A percentile compares a stretch with the other conserved stretches of the same genome.
phyloP scores from a whole-genome alignment of 2,888 invertebrate genomes.

The Ornithoptera alexandrae region DNA sequence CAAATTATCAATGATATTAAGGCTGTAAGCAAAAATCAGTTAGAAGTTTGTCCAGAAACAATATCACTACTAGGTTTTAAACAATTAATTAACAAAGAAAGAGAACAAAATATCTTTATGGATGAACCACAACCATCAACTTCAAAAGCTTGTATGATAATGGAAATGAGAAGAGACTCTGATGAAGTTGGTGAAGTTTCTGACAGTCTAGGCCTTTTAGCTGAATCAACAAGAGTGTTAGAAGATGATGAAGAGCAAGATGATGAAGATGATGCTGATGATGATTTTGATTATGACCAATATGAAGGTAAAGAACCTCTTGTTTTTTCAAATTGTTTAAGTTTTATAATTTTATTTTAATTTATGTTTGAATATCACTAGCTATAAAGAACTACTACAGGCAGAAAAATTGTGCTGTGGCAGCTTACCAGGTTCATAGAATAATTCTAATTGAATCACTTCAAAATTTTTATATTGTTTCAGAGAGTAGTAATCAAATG shows the following conservation, averaged over 20 bases:
- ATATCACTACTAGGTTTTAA: slow-evolving; percentile 19
- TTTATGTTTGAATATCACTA: too few species aligned
- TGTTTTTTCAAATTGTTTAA: too few species aligned
- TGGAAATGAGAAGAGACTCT: slow-evolving; percentile 26
- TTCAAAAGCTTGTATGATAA: slow-evolving; percentile 26
- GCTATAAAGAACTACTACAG: too few species aligned
- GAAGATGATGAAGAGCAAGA: slow-evolving; percentile 63
- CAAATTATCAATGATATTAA: not conserved
- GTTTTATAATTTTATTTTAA: too few species aligned
- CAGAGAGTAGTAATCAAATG: slow-evolving; percentile 63
- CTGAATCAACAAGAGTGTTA: slow-evolving; percentile 59
- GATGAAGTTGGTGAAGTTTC: slow-evolving; percentile 48
- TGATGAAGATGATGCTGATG: slow-evolving; percentile 55
- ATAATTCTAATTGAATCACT: too few species aligned
- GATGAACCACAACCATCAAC: slow-evolving; percentile 35
- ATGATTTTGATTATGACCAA: slow-evolving; percentile 42
- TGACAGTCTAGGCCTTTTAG: slow-evolving; percentile 66
- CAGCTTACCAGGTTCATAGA: too few species aligned
- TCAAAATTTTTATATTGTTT: slow-evolving; percentile 12
- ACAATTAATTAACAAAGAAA: slow-evolving; percentile 13
- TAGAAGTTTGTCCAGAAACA: slow-evolving; percentile 5
- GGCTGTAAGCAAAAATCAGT: not conserved
- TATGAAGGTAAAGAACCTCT: slow-evolving; percentile 48
- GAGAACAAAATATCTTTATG: slow-evolving; percentile 2
- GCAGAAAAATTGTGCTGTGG: too few species aligned